Base-by-base conservation (phyloP, 30 jellyfish, hydroid and myxozoan species). In the Sanderia malayensis region DNA sequence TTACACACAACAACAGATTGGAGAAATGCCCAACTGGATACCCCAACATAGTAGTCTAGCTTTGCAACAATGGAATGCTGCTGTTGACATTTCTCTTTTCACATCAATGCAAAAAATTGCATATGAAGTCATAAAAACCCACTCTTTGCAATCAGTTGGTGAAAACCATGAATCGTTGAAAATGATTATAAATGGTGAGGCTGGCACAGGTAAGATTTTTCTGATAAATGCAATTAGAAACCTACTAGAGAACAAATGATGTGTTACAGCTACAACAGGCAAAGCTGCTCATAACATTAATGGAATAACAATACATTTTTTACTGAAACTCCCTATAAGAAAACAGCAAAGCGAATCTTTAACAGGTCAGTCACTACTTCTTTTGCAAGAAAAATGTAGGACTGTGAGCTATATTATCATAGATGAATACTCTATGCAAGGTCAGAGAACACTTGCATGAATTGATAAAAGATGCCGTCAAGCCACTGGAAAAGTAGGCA, bases 171-270 rank as follows among this genome's bases (percentile, higher is more conserved):
- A 44, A 10, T 44, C 58, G 10, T 44, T 18, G 15, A 8, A 18
- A 10, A n/a, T 13, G 20, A 8, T 58, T 58, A 8, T 58, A 15
- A 63, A 18, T 9, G 83, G 83, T 9, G 15, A 13, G 31, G 83
- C 83, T 21, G 83, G 83, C 27, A 13, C 77, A 45, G 83, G 83
- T 9, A 71, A 71, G 29, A 71, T 79, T 71, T 71, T 44, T 52
- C 26, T 71, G 22, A 47, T 71, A 18, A n/a, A n/a, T n/a, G n/a
- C n/a, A n/a, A n/a, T n/a, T n/a, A n/a, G n/a, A n/a, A n/a, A n/a
- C n/a, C n/a, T 44, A 8, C 77, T 71, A 10, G 28, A 29, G n/a
- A 33, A 20, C 2, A 26, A 52, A 46, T 71, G 83, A 29, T 10
- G 15, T 11, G 18, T 44, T 20, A 10, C 57, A 8, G 79, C 80